phyloP scores from a whole-genome alignment of 2,113 vertebrate species.

The Elaphurus davidianus region DNA sequence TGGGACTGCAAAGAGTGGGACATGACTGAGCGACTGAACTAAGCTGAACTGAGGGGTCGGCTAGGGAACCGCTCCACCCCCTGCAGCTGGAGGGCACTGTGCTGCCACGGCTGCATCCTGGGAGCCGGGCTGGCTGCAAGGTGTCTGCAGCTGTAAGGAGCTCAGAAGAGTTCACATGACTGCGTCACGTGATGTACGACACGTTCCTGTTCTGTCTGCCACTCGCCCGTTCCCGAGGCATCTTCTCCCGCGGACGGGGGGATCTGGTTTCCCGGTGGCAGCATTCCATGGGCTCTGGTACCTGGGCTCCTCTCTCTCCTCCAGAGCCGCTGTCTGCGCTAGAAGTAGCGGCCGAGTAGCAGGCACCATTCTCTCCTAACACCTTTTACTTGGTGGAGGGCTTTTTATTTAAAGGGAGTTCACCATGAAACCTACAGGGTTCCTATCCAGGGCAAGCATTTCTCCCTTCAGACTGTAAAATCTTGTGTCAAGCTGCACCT shows the following conservation, averaged over 20 bases:
- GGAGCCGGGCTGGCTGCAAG: background rate
- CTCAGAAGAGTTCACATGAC: background rate
- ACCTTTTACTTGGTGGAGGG: background rate
- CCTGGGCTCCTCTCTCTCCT: background rate
- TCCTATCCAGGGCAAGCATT: background rate
- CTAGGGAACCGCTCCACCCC: accelerated
- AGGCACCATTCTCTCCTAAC: background rate
- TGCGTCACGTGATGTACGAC: accelerated
- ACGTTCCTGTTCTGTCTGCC: background rate
- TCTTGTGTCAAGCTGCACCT: background rate
- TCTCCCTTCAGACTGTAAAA: background rate
- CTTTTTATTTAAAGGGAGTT: background rate
- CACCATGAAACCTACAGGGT: background rate
- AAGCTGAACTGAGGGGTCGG: background rate
- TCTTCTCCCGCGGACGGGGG: background rate
- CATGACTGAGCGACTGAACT: accelerated
- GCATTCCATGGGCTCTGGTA: accelerated
- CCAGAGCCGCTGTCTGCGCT: accelerated
- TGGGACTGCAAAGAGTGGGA: background rate
- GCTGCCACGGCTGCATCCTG: accelerated
- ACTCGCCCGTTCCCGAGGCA: accelerated
- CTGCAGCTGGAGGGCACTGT: too few relatives aligned
- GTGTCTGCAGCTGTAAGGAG: background rate
- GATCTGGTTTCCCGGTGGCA: accelerated
- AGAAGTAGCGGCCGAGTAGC: background rate